phyloP scores from a whole-genome alignment of 2,888 invertebrate species.

The Trachelus stipa region DNA sequence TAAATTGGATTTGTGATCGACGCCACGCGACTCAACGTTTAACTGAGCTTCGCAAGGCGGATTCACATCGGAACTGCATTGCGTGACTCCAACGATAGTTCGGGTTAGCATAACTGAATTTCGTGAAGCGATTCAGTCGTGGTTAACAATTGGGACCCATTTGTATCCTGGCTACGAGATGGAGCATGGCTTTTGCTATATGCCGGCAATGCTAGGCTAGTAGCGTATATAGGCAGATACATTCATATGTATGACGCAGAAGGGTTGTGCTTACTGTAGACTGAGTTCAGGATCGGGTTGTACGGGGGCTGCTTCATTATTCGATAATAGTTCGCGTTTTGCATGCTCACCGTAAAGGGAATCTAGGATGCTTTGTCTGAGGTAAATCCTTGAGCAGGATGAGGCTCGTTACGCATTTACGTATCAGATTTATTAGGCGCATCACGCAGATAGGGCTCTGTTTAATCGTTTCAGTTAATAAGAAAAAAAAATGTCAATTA shows the following conservation, averaged over 20 bases:
- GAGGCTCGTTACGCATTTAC: neutral
- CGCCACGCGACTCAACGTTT: neutral
- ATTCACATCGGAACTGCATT: neutral
- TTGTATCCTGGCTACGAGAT: neutral
- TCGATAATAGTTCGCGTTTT: neutral
- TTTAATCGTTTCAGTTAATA: neutral
- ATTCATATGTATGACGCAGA: conserved; percentile 14
- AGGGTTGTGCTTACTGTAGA: conserved; percentile 14
- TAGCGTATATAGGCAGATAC: neutral
- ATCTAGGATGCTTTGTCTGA: neutral
- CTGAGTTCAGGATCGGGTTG: neutral
- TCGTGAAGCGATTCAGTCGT: neutral
- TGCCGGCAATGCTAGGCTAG: neutral
- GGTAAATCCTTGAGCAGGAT: neutral
- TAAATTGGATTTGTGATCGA: neutral
- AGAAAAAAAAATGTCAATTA: neutral
- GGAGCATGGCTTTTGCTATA: neutral
- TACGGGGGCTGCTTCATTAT: neutral
- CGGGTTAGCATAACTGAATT: conserved; percentile 24
- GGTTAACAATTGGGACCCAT: conserved; percentile 24
- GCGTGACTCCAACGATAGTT: conserved; percentile 25
- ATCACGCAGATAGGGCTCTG: neutral
- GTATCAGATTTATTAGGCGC: neutral
- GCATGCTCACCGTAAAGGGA: neutral
- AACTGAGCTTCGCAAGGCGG: neutral